A percentile compares a stretch with the other conserved stretches of the same genome.
Conservation (phyloP, 2,113 vertebrate species). For the Zonotrichia leucophrys region DNA sequence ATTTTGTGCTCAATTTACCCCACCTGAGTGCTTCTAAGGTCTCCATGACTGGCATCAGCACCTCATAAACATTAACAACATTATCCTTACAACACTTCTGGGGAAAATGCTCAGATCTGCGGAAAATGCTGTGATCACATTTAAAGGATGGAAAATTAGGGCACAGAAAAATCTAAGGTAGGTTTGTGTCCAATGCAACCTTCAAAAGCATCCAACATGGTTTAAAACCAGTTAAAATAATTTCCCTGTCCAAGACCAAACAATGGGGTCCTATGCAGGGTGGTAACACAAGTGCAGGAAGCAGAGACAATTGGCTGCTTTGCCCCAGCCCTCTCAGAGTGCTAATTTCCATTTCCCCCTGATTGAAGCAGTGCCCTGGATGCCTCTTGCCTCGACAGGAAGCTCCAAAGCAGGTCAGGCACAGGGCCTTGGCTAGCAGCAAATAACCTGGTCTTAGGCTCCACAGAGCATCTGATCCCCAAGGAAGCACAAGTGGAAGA, state of each 20-base stretch:
- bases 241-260: neutral
- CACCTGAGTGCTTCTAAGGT: neutral
- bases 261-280: neutral
- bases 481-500: neutral
- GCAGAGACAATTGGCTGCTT: neutral
- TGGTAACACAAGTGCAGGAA: neutral
- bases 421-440: neutral
- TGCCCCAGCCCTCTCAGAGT: accelerated
- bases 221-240: neutral
- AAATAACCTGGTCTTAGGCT: neutral
- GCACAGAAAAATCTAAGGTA: neutral
- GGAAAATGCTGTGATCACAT: neutral
- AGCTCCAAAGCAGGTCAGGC: neutral
- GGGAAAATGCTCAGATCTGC: neutral
- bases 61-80: neutral
- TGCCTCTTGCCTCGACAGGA: accelerated
- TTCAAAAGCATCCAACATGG: neutral
- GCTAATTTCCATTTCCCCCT: neutral
- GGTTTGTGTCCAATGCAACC: neutral
- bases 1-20: neutral
- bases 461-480: neutral
- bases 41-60: neutral
- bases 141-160: neutral
- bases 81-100: neutral
- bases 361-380: neutral